A percentile compares a stretch with the other conserved stretches of the same genome.
phyloP scores from a whole-genome alignment of 2,888 invertebrate genomes.

The Polylopha cassiicola region DNA sequence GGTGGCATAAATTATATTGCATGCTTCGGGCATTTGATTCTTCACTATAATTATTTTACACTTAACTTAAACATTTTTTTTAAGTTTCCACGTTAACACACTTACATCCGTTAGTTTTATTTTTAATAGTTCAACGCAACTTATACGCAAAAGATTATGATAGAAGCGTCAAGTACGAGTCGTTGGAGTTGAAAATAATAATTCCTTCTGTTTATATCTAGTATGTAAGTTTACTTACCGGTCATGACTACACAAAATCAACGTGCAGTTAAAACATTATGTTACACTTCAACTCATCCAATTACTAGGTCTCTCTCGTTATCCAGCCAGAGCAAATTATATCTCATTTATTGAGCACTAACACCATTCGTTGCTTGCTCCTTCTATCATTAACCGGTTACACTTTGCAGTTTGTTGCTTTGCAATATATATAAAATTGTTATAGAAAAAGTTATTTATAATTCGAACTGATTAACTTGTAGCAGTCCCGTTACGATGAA shows the following conservation, averaged over 20 bases:
- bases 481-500: constrained; percentile 28
- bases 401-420: constrained; percentile 34
- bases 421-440: constrained; percentile 23
- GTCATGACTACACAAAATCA: too few species aligned
- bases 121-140: constrained; percentile 7
- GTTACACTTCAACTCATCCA: too few species aligned
- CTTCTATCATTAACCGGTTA: constrained; percentile 35
- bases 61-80: constrained; percentile 19
- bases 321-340: background rate
- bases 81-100: background rate
- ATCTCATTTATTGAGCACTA: constrained; percentile 12
- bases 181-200: too few species aligned
- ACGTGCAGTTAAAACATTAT: too few species aligned
- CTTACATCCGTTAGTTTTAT: constrained; percentile 5
- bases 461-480: constrained; percentile 30
- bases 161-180: too few species aligned
- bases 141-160: too few species aligned
- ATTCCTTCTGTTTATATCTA: too few species aligned
- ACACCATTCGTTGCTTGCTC: constrained; percentile 1
- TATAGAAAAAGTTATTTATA: background rate
- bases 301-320: too few species aligned
- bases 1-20: constrained; percentile 30
- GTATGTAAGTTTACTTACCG: too few species aligned
- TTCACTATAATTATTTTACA: constrained; percentile 19
- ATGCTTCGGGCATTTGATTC: constrained; percentile 26